These are phyloP conservation scores for Guaruba guarouba DNA, from an alignment of 2,113 vertebrate species.

Conservation along the genomic window DNA sequence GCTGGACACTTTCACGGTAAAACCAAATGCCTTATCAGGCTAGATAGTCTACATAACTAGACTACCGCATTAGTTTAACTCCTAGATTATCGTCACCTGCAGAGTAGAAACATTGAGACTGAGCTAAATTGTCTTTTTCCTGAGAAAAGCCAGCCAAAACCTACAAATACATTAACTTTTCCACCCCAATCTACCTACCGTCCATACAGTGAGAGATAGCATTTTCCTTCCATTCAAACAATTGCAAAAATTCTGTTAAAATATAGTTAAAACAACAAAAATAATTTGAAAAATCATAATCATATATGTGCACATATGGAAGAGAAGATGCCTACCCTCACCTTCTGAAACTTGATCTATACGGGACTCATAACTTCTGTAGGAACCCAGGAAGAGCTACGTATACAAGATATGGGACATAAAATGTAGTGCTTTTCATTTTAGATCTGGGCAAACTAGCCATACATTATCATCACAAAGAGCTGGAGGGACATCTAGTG, in stretches of 20 bases:
- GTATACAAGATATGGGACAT: background rate
- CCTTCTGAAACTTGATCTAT: background rate
- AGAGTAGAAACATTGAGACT: background rate
- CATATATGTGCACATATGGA: background rate
- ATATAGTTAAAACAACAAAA: background rate
- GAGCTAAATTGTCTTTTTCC: background rate
- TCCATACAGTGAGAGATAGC: background rate
- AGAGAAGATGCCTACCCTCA: background rate
- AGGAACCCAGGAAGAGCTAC: background rate
- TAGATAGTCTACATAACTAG: background rate
- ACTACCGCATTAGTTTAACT: background rate
- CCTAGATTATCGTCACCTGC: background rate
- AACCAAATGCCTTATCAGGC: background rate
- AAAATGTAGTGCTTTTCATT: background rate
- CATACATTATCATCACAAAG: background rate
- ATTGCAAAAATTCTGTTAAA: background rate
- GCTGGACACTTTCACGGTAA: background rate
- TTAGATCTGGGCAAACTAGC: background rate
- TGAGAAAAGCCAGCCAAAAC: background rate
- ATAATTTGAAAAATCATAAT: background rate
- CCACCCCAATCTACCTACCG: background rate
- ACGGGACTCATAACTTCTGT: background rate
- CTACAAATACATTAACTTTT: background rate
- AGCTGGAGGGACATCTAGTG: conserved; percentile 64
- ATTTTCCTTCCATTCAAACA: background rate